Evolutionary conservation across 2,113 vertebrate species (phyloP).

Genomic region (Pterocles gutturalis): DNA sequence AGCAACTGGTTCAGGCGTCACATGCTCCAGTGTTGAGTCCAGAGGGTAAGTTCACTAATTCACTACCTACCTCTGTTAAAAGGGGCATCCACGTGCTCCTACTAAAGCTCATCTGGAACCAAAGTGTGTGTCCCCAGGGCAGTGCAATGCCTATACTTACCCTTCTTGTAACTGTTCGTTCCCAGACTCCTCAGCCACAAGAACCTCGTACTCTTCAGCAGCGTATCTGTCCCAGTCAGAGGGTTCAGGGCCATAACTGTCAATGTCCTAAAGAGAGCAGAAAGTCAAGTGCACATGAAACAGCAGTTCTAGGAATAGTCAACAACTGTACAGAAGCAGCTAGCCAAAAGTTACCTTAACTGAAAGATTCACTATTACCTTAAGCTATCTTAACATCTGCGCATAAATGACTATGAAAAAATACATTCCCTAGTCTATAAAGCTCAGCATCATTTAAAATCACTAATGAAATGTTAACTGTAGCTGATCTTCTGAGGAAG

Average conservation of each 20-base stretch:
- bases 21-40: background rate
- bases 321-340: background rate
- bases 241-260: slow-evolving; percentile 92
- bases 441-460: background rate
- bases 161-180: slow-evolving; percentile 94
- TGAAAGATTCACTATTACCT: background rate
- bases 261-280: slow-evolving; percentile 83
- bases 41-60: accelerated
- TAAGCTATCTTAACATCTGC: background rate
- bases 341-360: background rate
- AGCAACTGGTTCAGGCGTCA: background rate
- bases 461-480: background rate
- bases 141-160: slow-evolving; percentile 70
- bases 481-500: background rate
- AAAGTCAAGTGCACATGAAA: background rate
- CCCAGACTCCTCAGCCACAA: slow-evolving; percentile 96
- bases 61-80: background rate
- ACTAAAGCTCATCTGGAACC: background rate
- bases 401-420: background rate
- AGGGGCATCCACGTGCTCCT: background rate
- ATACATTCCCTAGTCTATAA: background rate
- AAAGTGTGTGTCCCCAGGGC: background rate
- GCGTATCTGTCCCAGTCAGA: slow-evolving; percentile 99
- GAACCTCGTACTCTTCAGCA: slow-evolving; percentile 95
- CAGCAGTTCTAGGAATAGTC: background rate